Percentiles rank a stretch among this genome's conserved stretches.
Conservation (phyloP, 2,113 vertebrate species). For the Oxyruncus cristatus region DNA sequence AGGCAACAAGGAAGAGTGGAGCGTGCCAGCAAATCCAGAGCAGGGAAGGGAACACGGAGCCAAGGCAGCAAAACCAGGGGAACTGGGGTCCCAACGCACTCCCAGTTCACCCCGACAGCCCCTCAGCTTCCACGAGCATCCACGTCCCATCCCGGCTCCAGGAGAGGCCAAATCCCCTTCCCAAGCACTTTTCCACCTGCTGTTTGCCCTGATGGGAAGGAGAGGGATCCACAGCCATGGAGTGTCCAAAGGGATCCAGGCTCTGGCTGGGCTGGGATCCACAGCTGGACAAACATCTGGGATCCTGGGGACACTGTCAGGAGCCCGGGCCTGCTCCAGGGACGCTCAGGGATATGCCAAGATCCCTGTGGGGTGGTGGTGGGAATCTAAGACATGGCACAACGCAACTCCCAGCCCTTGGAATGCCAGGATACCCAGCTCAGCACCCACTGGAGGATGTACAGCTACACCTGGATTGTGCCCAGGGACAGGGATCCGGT, state of each 20-base stretch:
- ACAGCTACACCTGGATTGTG: accelerated
- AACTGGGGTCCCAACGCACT: background rate
- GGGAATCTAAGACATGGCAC: accelerated
- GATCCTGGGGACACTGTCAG: accelerated
- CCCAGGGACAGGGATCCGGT: background rate
- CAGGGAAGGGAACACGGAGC: background rate
- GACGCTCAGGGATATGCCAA: background rate
- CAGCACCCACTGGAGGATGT: background rate
- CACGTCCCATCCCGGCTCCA: too few species aligned
- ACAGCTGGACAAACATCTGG: background rate
- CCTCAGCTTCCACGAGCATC: background rate
- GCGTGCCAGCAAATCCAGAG: background rate
- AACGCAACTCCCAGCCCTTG: accelerated
- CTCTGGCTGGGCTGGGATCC: background rate
- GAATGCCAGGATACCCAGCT: accelerated
- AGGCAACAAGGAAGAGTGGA: background rate
- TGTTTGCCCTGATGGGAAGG: background rate
- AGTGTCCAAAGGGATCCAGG: background rate
- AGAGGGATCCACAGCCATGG: accelerated
- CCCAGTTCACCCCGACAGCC: background rate
- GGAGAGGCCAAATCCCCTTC: background rate
- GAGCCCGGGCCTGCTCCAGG: background rate
- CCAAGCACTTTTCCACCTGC: accelerated
- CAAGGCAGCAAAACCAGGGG: background rate
- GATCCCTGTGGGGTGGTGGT: accelerated